These are phyloP conservation scores for Opisthocomus hoazin DNA, from an alignment of 2,113 vertebrate species.

Conservation along the genomic window DNA sequence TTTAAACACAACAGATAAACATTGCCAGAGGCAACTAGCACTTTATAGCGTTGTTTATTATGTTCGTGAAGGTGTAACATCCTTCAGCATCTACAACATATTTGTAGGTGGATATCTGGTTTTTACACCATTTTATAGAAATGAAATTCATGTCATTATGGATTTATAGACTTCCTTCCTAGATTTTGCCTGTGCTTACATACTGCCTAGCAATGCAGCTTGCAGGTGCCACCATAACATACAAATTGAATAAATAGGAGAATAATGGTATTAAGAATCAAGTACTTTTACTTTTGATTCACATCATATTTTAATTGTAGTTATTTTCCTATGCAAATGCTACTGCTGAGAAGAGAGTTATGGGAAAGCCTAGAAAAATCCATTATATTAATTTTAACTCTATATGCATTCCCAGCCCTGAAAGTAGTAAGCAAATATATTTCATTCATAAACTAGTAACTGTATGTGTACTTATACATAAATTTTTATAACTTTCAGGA, in stretches of 20 bases:
- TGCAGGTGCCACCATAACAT: neutral
- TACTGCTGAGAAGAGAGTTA: neutral
- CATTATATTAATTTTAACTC: neutral
- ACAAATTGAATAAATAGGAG: neutral
- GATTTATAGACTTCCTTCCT: neutral
- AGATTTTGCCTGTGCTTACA: neutral
- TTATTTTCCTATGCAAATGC: neutral
- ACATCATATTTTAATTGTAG: neutral
- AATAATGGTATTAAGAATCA: neutral
- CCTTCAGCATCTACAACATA: neutral
- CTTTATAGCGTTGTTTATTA: neutral
- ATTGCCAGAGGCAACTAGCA: neutral
- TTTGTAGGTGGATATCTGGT: neutral
- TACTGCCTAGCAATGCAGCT: neutral
- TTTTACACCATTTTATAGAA: neutral
- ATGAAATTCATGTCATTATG: neutral
- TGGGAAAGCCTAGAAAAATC: neutral
- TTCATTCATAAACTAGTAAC: neutral
- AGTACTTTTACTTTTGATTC: neutral
- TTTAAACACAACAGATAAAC: neutral
- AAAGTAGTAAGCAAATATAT: neutral
- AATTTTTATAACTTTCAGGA: neutral
- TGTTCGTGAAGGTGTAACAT: fast-evolving
- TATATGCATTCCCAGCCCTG: neutral
- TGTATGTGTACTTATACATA: neutral